phyloP scores from a whole-genome alignment of 35 echinoderm and acorn worm genomes.

The Heliocidaris erythrogramma region DNA sequence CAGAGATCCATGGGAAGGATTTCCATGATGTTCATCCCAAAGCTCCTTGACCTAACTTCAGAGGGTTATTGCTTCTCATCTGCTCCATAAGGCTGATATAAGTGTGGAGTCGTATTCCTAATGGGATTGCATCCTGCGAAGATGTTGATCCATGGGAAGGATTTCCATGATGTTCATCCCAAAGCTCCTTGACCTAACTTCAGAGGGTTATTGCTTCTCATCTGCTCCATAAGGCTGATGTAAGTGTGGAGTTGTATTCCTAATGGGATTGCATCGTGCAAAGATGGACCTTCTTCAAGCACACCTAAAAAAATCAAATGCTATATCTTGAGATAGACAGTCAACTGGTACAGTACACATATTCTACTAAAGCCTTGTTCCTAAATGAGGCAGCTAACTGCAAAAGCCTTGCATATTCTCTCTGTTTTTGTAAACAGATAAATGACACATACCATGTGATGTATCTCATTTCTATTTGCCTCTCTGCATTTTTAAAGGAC shows the following conservation, averaged over 20 bases:
- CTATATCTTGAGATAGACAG: too few relatives aligned
- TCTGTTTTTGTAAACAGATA: background rate
- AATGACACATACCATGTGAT: too few relatives aligned
- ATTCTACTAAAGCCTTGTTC: too few relatives aligned
- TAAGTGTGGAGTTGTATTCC: background rate
- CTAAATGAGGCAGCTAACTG: too few relatives aligned
- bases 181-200: slow-evolving; percentile 18
- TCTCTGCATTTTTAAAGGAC: too few relatives aligned
- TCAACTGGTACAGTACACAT: too few relatives aligned
- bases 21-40: slow-evolving; percentile 64
- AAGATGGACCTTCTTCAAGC: background rate
- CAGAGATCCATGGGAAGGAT: slow-evolving; percentile 89
- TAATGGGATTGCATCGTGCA: background rate
- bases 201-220: background rate
- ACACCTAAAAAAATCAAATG: background rate
- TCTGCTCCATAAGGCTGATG: background rate
- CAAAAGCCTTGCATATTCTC: background rate
- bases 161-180: slow-evolving; percentile 67
- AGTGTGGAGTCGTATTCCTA: background rate
- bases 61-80: background rate
- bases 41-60: background rate
- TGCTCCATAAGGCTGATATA: background rate
- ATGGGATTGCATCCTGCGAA: background rate
- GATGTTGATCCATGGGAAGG: slow-evolving; percentile 66
- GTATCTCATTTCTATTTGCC: too few relatives aligned